Percentiles rank a stretch among this genome's conserved stretches.
Conservation (phyloP, 2,797 vertebrate species). For the Platalea minor region DNA sequence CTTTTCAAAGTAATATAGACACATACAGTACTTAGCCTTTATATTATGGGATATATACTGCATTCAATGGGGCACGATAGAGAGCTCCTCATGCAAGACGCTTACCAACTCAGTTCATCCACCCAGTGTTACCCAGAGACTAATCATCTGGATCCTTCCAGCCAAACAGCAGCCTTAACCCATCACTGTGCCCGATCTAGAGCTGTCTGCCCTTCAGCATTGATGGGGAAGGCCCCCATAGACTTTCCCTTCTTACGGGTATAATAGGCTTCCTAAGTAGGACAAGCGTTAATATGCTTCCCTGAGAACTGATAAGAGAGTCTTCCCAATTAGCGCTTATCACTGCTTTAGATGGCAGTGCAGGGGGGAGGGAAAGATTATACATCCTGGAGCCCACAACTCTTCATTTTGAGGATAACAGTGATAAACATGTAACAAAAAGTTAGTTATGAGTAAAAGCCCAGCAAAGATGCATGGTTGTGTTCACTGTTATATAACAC, state of each 20-base stretch:
- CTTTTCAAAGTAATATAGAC: not conserved
- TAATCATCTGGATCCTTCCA: not conserved
- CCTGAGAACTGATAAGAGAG: not conserved
- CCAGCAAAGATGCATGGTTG: not conserved
- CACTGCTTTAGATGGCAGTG: not conserved
- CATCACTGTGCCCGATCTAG: not conserved
- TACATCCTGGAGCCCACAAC: not conserved
- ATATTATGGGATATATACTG: not conserved
- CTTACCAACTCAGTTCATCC: not conserved
- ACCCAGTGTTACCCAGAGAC: not conserved
- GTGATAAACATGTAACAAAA: not conserved
- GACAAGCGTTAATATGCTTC: not conserved
- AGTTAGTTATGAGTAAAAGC: not conserved
- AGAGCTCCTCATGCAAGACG: not conserved
- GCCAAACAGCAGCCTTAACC: not conserved
- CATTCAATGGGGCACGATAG: rapidly evolving
- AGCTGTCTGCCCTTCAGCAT: not conserved
- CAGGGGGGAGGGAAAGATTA: not conserved
- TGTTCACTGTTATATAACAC: not conserved
- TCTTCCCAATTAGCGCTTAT: not conserved
- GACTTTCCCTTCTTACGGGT: not conserved
- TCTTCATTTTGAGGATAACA: not conserved
- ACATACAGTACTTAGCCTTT: not conserved
- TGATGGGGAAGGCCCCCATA: not conserved
- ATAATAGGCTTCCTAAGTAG: not conserved